These are phyloP conservation scores for Ferrisia virgata DNA, from an alignment of 2,888 invertebrate species.

Conservation along the genomic window DNA sequence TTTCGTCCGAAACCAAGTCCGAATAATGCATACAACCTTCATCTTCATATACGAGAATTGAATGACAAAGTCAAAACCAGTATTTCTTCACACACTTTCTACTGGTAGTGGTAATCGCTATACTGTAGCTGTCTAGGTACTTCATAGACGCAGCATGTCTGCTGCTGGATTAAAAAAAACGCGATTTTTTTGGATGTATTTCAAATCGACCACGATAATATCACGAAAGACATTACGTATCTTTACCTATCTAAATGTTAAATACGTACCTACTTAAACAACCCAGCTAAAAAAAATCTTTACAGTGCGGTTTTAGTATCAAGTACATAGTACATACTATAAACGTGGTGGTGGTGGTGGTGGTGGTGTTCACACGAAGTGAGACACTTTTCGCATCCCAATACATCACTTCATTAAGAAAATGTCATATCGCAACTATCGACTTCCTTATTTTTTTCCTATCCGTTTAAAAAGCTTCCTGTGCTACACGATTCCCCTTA, in stretches of 20 bases:
- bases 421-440: constrained; percentile 21
- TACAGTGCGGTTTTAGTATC: too few species aligned
- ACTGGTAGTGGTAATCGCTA: too few species aligned
- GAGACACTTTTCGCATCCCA: neutral
- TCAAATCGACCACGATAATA: neutral
- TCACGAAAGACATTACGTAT: too few species aligned
- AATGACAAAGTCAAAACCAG: constrained; percentile 4
- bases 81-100: constrained; percentile 29
- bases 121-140: too few species aligned
- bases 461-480: constrained; percentile 23
- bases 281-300: neutral
- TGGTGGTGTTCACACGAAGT: neutral
- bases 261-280: neutral
- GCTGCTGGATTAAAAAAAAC: neutral
- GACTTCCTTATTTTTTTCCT: constrained; percentile 1
- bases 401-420: constrained; percentile 4
- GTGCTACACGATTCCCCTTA: neutral
- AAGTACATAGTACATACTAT: too few species aligned
- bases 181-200: neutral
- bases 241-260: neutral
- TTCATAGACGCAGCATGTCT: neutral
- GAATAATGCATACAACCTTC: too few species aligned
- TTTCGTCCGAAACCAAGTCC: neutral
- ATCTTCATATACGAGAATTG: neutral
- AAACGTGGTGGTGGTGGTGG: too few species aligned